phyloP scores from a whole-genome alignment of 2,113 vertebrate species.

The Argyrosomus japonicus region DNA sequence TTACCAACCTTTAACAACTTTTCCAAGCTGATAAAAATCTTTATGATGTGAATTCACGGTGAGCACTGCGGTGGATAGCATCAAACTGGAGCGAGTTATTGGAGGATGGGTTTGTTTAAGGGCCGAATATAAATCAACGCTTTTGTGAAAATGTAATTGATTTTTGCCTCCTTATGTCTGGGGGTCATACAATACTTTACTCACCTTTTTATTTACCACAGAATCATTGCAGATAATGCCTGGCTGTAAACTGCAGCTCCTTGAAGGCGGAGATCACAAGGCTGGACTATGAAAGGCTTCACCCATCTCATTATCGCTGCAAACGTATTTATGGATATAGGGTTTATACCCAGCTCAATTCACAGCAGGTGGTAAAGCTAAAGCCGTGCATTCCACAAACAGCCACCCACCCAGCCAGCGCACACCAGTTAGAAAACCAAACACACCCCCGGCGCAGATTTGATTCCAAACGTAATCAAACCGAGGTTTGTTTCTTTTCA shows the following conservation, averaged over 20 bases:
- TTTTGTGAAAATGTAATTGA: conserved; percentile 60
- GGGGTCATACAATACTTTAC: conserved; percentile 49
- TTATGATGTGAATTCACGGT: conserved; percentile 48
- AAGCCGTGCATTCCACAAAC: conserved; percentile 34
- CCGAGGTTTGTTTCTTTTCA: background rate
- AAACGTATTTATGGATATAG: conserved; percentile 62
- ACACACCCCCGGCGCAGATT: conserved; percentile 40
- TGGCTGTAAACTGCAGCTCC: conserved; percentile 53
- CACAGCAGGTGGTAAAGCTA: conserved; percentile 34
- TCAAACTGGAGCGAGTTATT: conserved; percentile 34
- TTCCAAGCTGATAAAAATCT: conserved; percentile 61
- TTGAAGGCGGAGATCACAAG: conserved; percentile 36
- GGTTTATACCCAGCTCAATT: conserved; percentile 14
- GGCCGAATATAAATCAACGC: conserved; percentile 45
- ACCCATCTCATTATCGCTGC: conserved; percentile 45
- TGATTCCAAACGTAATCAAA: conserved; percentile 27
- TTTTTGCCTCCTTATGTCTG: conserved; percentile 55
- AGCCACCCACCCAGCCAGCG: conserved; percentile 37
- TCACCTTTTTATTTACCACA: conserved; percentile 63
- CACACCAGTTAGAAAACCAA: conserved; percentile 48
- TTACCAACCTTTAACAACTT: conserved; percentile 66
- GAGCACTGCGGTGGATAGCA: conserved; percentile 20
- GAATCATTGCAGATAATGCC: conserved; percentile 54
- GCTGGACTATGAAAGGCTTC: conserved; percentile 37
- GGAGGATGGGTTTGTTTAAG: conserved; percentile 31